Conservation (phyloP, 2,797 vertebrate genomes). For the Gallinago stenura region DNA sequence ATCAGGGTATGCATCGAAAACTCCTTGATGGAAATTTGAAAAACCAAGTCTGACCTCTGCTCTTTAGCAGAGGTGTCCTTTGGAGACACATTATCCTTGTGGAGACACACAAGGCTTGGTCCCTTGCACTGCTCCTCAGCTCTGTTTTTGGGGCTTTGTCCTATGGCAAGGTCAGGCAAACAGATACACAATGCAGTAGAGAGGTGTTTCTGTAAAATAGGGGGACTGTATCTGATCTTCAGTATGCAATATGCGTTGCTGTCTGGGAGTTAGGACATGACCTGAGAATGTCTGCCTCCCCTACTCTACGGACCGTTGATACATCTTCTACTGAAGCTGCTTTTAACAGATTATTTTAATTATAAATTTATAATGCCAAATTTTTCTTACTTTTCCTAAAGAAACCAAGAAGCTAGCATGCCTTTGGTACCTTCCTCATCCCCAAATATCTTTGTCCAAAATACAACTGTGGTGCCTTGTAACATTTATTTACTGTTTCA, state of each 20-base stretch:
- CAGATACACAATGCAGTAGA: rapidly evolving
- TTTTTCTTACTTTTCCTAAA: not conserved
- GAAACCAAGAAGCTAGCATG: not conserved
- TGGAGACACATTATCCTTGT: not conserved
- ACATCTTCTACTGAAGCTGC: not conserved
- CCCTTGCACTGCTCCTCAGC: not conserved
- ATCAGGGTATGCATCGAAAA: not conserved
- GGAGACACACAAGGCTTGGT: not conserved
- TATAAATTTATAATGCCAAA: not conserved
- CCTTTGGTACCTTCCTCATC: not conserved
- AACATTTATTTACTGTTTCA: not conserved
- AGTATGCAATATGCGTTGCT: not conserved
- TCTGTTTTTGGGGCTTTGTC: not conserved
- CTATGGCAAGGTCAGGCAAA: not conserved
- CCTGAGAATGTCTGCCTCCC: not conserved
- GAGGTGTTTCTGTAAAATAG: not conserved
- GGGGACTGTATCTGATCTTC: not conserved
- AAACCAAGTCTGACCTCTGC: not conserved
- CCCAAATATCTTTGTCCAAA: not conserved
- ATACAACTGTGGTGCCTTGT: not conserved
- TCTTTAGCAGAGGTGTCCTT: not conserved
- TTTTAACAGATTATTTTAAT: not conserved
- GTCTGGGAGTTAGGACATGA: not conserved
- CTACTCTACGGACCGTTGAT: not conserved
- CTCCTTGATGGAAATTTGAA: not conserved